Evolutionary conservation across 2,888 invertebrate species (phyloP), one percentile per base, ranked within the genome.

Genomic region (Marronus borbonicus): DNA sequence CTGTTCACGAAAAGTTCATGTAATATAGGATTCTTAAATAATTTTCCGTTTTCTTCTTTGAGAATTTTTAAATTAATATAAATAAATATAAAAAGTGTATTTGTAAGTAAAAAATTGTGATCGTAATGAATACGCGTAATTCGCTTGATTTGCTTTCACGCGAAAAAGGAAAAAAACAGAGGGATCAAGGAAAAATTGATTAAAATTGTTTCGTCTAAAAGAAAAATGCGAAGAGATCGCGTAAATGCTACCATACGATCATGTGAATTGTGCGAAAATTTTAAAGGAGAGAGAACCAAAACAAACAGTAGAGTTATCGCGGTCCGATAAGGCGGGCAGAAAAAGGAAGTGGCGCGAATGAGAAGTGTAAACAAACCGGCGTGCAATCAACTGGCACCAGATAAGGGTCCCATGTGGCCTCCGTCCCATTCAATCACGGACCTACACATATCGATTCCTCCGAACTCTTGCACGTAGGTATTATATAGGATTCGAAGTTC

Each of bases 371-470:
- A 85, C 84, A 85, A 84, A 85, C 84, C 83, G 81, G 81, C 83
- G 82, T 84, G 84, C 82, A 84, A 85, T 84, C 84, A 83, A 80
- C 82, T 60, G 81, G 81, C 76, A 77, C 77, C 79, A 79, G 77
- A 77, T 68, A 74, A 77, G 70, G 82, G 85, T 85, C 85, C 85
- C 85, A 86, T 85, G 86, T 85, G 86, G 83, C 81, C 83, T 81
- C 80, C 81, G 83, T 84, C 83, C 84, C 84, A 85, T 85, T 85
- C 85, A 85, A 85, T 85, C 85, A 85, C 82, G 79, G 81, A 81
- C 28, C 77, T 80, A 81, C 78, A 82, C 28, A 81, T 84, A 85
- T 85, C 85, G 85, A 85, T 84, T 83, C 82, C 75, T 72, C 70
- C 74, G 76, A 69, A 80, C 80, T 81, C 55, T 20, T 58, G n/a